A percentile compares a stretch with the other conserved stretches of the same genome.
Evolutionary conservation across 2,888 invertebrate genomes (phyloP).

Genomic region (Priocnemis perturbator): DNA sequence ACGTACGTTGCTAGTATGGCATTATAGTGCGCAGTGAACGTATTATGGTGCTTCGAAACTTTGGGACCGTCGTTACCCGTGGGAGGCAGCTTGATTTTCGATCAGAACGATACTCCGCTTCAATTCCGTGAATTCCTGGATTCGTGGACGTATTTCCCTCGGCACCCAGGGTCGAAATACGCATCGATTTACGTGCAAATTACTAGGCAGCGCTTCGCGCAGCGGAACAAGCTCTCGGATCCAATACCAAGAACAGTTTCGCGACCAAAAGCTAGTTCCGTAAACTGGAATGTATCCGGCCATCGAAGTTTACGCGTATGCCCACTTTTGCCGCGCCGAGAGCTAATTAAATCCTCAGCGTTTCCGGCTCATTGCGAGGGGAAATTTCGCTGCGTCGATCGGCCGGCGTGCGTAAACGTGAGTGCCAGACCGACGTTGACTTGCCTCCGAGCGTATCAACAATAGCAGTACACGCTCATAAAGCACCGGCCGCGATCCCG

Average conservation of each 20-base stretch:
- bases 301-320: constrained; percentile 21
- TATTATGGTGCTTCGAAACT: not conserved
- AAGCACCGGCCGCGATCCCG: no score
- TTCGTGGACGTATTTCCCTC: constrained; percentile 7
- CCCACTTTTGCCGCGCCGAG: constrained; percentile 10
- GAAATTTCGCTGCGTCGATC: constrained; percentile 34
- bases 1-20: no score
- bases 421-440: no score
- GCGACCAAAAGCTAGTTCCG: constrained; percentile 41
- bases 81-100: constrained; percentile 7
- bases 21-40: no score
- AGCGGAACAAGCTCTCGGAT: constrained; percentile 33
- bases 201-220: constrained; percentile 26
- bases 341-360: constrained; percentile 44
- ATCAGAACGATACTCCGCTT: constrained; percentile 21
- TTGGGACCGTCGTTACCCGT: not conserved
- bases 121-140: constrained; percentile 12
- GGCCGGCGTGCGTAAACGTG: not conserved
- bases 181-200: constrained; percentile 52
- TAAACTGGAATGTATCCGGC: constrained; percentile 47
- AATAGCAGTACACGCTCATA: no score
- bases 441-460: no score
- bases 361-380: constrained; percentile 34
- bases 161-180: constrained; percentile 35
- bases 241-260: constrained; percentile 31